Conservation (phyloP, 2,113 vertebrate genomes). For the Hepsetus odoe region DNA sequence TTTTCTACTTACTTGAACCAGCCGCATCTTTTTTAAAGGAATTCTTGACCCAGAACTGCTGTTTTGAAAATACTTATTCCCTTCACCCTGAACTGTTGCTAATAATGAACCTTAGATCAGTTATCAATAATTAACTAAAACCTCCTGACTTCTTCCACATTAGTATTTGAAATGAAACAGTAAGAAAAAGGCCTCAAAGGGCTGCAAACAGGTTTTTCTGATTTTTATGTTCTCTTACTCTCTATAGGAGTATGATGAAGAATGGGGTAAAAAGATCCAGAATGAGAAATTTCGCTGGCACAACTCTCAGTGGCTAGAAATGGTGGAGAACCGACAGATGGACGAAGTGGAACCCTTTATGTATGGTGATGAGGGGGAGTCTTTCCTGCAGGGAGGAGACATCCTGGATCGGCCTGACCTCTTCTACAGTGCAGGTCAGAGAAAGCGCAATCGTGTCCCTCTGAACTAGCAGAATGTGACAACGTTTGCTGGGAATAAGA, state of each 20-base stretch:
- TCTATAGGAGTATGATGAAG: conserved; percentile 87
- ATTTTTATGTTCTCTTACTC: background rate
- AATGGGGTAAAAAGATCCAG: conserved; percentile 91
- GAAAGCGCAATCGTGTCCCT: too few relatives aligned
- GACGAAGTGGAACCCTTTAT: conserved; percentile 84
- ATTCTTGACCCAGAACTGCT: background rate
- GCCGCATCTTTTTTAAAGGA: background rate
- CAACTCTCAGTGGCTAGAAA: conserved; percentile 96
- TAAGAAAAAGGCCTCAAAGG: background rate
- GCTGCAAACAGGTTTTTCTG: background rate
- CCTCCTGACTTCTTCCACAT: background rate
- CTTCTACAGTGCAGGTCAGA: conserved; percentile 86
- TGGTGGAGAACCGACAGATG: conserved; percentile 88
- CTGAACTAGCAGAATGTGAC: too few relatives aligned
- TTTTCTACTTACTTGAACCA: background rate
- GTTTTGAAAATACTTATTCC: too few relatives aligned
- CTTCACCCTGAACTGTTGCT: too few relatives aligned
- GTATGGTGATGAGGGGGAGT: conserved; percentile 81
- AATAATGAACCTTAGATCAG: background rate
- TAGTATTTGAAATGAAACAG: background rate
- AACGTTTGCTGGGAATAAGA: too few relatives aligned
- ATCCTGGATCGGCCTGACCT: conserved; percentile 87
- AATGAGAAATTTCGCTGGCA: conserved; percentile 91
- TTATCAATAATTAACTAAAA: background rate
- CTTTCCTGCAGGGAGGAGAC: conserved; percentile 83